Conservation (phyloP, 2,113 vertebrate species). For the Craseonycteris thonglongyai region DNA sequence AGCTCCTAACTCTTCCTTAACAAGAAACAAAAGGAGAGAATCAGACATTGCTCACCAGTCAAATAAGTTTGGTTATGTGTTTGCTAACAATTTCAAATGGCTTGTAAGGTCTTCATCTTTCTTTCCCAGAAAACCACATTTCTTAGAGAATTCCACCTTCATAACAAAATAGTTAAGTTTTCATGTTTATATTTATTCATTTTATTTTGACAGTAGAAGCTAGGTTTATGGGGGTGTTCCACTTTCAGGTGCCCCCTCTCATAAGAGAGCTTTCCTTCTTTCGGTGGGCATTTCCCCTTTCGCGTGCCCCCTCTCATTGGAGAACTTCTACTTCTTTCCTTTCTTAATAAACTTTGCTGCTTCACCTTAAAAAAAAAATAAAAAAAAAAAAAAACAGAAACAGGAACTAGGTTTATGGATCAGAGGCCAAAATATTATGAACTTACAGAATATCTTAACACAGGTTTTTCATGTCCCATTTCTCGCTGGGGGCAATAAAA, state of each 20-base stretch:
- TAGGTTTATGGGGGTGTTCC: no score
- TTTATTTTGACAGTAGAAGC: neutral
- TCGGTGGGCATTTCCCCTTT: no score
- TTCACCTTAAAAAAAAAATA: no score
- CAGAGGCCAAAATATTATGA: neutral
- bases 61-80: neutral
- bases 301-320: no score
- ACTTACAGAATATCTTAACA: neutral
- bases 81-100: neutral
- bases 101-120: neutral
- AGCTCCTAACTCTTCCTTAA: neutral
- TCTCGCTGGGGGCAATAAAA: neutral
- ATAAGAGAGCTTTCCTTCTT: no score
- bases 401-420: neutral
- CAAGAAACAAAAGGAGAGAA: neutral
- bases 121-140: neutral
- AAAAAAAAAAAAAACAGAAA: no score
- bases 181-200: neutral
- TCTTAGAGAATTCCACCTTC: neutral
- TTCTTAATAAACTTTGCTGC: no score
- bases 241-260: no score
- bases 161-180: neutral
- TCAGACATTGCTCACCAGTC: neutral
- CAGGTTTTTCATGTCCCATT: neutral
- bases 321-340: no score